These are phyloP conservation scores for Drosophila maculinotata DNA, from an alignment of 2,888 invertebrate species.

Conservation along the genomic window DNA sequence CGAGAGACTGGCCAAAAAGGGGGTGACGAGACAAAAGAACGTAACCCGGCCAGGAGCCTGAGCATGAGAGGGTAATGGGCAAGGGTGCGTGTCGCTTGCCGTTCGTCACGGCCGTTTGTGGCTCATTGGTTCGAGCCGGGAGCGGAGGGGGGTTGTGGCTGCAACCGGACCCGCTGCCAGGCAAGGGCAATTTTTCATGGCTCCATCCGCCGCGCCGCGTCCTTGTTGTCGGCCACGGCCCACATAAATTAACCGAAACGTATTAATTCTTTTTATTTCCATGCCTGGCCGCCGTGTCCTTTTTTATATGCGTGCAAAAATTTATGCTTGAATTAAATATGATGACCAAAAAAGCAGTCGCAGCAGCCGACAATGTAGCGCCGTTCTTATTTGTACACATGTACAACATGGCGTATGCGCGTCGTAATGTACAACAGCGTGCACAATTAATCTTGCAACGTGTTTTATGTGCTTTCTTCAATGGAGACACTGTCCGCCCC, in stretches of 20 bases:
- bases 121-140: conserved; percentile 68
- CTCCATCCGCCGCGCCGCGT: conserved; percentile 23
- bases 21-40: conserved; percentile 76
- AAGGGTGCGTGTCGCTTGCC: conserved; percentile 52
- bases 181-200: conserved; percentile 71
- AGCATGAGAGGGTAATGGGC: conserved; percentile 8
- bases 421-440: conserved; percentile 75
- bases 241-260: conserved; percentile 81
- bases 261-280: conserved; percentile 78
- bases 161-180: neutral
- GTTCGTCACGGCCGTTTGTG: conserved; percentile 79
- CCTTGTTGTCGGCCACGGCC: conserved; percentile 31
- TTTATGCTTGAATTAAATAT: conserved; percentile 82
- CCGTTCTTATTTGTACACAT: conserved; percentile 75
- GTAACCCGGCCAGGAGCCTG: conserved; percentile 22
- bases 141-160: neutral
- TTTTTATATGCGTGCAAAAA: conserved; percentile 77
- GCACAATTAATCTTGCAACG: conserved; percentile 80
- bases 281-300: conserved; percentile 33
- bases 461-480: conserved; percentile 68
- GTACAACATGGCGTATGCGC: conserved; percentile 78
- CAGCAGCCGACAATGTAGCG: conserved; percentile 39
- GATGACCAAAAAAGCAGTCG: conserved; percentile 80
- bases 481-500: conserved; percentile 4
- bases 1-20: conserved; percentile 48